Conservation (phyloP, 2,113 vertebrate species). For the Scopus umbretta region DNA sequence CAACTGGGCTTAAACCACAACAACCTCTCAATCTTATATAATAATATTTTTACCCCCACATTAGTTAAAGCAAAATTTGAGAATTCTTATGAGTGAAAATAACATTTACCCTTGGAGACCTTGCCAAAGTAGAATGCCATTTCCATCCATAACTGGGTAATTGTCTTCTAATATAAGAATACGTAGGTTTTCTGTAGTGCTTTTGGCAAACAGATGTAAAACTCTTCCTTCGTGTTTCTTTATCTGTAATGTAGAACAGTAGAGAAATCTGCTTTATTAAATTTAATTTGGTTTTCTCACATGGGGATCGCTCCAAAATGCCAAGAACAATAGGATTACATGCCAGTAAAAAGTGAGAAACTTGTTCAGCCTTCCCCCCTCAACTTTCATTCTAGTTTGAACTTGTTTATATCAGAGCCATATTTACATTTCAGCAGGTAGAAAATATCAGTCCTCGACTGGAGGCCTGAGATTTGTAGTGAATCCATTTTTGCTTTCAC, state of each 20-base stretch:
- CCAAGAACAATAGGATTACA: neutral
- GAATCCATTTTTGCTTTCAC: neutral
- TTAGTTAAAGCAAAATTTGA: neutral
- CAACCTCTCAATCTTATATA: neutral
- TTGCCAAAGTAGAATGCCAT: neutral
- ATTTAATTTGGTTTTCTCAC: neutral
- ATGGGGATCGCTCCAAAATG: neutral
- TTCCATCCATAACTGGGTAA: neutral
- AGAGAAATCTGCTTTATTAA: neutral
- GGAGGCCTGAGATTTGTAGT: neutral
- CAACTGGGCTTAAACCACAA: no score
- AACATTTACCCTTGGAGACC: neutral
- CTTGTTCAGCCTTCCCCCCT: neutral
- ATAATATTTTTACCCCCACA: neutral
- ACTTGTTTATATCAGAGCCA: neutral
- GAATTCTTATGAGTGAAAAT: neutral
- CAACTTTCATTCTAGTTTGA: neutral
- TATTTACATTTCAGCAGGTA: neutral
- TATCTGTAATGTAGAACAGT: neutral
- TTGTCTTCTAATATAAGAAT: neutral
- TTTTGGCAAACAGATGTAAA: neutral
- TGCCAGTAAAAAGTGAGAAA: neutral
- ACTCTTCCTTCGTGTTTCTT: fast-evolving
- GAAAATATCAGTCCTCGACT: neutral
- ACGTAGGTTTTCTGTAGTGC: neutral